Base-by-base conservation (phyloP, 2,888 invertebrate species). In the Lasioglossum malachurum region DNA sequence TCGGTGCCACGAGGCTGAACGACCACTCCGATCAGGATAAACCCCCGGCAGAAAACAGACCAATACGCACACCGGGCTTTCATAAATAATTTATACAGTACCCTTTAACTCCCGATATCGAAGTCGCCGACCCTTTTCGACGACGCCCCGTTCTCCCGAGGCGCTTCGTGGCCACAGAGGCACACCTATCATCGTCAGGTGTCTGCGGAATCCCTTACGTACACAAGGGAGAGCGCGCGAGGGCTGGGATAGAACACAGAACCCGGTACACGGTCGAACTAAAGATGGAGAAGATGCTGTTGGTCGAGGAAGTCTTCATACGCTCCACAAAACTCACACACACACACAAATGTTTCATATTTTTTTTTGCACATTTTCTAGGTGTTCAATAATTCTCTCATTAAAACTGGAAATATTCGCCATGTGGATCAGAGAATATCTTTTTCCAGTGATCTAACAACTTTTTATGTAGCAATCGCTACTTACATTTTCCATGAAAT, bases 51-150 rank as follows among this genome's bases (percentile, higher is more conserved):
- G 23, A 38, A 69, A 38, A 69, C 35, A 69, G 10, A 69, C 67
- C 38, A 19, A 69, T 69, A 38, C 69, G 69, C 38, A 4, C 35
- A 1, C 23, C 8, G 23, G 23, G 23, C 69, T 69, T 38, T 69
- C 69, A 69, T 69, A 35, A 38, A 69, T 69, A 35, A 69, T 69
- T 69, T 69, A 69, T 69, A 38, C 12, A 10, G 69, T 23, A 23
- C 67, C 38, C 38, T 69, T 69, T 35, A 35, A 69, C 67, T 38
- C 35, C 23, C 35, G 67, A 35, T 35, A 69, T 23, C 67, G 67
- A 23, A 69, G 19, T 31, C 35, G 19, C 38, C 67, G 35, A 19
- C 67, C 31, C 38, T 19, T 31, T 38, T 69, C 38, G 19, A 16
- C 35, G 23, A 35, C 35, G 67, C 4, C 12, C 57, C 10, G 57